Base-by-base conservation (phyloP, 2,113 vertebrate genomes). In the Phrynosoma platyrhinos region DNA sequence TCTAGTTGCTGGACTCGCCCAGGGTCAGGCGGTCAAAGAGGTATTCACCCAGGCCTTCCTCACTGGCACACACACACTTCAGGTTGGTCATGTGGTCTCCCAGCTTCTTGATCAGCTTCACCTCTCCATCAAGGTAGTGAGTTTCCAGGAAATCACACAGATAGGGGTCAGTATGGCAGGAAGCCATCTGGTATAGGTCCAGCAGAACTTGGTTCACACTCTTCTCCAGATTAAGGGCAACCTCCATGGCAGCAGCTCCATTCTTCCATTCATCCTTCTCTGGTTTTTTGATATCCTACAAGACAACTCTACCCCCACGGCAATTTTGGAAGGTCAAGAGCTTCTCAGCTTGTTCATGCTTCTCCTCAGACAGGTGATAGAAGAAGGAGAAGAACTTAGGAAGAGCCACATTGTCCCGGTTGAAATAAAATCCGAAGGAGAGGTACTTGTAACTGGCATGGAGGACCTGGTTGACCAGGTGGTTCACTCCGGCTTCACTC, bases 361-460 rank as follows among this genome's bases (percentile, higher is more conserved):
- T 98, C 92, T 98, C 97, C 0, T 97, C 89, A 0, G 97, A 97
- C 94, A 97, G 94, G 90, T 98, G 96, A 85, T 95, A 97, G 95
- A 98, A 98, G 95, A 98, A 98, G 32, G 97, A 97, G 9, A 97
- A 32, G 58, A 98, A 98, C 5, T 98, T 97, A 18, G 91, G 79
- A 30, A 98, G 95, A 3, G 98, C 98, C 88, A 98, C 97, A 82
- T 98, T 98, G 55, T 98, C 98, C 7, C 97, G 97, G 85, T 93
- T 92, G 90, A 98, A 98, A 89, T 97, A 98, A 84, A 90, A 97
- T 82, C 96, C 97, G 98, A 36, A 36, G 36, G 36, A 36, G 36
- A 36, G 36, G 36, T 36, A 36, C 36, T 36, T 36, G 36, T 36
- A 36, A 36, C 36, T 36, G 36, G 36, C 36, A 36, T 36, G 36